Evolutionary conservation across 2,113 vertebrate genomes (phyloP).

Genomic region (Glaucidium brasilianum): DNA sequence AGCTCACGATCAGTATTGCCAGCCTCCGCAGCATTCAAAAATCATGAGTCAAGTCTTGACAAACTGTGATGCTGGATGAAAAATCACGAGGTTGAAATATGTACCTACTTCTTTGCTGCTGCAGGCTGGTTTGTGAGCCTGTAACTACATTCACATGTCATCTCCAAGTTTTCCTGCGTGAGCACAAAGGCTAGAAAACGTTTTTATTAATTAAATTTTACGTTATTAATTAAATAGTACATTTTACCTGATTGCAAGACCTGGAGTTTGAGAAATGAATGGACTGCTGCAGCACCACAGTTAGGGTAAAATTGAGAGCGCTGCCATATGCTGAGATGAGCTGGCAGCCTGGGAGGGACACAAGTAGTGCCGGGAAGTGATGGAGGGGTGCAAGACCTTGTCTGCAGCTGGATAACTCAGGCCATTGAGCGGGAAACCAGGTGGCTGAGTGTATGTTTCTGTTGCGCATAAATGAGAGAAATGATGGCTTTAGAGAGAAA

Average conservation of each 20-base stretch:
- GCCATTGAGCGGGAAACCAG: background rate
- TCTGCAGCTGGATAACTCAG: background rate
- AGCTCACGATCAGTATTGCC: background rate
- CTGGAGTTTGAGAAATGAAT: background rate
- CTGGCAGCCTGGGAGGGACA: background rate
- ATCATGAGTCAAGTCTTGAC: background rate
- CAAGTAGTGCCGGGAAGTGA: background rate
- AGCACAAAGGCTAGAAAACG: background rate
- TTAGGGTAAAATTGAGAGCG: background rate
- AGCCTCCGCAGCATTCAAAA: background rate
- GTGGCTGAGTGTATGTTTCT: background rate
- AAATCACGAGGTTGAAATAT: background rate
- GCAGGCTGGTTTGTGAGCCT: background rate
- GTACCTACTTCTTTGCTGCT: background rate
- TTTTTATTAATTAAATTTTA: background rate
- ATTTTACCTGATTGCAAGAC: background rate
- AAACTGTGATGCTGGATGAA: background rate
- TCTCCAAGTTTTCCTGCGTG: background rate
- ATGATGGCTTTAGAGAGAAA: background rate
- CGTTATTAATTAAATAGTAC: background rate
- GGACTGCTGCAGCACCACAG: background rate
- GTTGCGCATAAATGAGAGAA: background rate
- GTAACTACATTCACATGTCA: background rate
- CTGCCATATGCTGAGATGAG: background rate
- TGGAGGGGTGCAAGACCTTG: background rate